Percentiles rank a stretch among this genome's conserved stretches.
Conservation (phyloP, 2,888 invertebrate genomes). For the Andrena flavipes region DNA sequence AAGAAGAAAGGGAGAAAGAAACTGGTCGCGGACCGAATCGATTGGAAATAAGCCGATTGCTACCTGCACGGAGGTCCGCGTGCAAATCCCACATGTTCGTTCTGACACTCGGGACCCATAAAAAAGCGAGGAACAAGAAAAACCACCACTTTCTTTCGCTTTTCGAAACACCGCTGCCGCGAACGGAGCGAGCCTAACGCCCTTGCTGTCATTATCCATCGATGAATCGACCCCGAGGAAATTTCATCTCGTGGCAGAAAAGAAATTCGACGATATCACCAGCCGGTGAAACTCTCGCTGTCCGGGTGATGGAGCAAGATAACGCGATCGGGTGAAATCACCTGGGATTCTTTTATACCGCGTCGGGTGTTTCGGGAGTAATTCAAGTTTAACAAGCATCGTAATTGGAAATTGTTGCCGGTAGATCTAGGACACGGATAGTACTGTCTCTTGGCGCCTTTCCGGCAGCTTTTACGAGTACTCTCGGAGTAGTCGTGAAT, state of each 20-base stretch:
- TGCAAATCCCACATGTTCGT: conserved; percentile 71
- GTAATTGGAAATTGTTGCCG: neutral
- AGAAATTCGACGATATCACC: conserved; percentile 1
- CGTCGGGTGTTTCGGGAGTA: neutral
- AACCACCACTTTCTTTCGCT: conserved; percentile 61
- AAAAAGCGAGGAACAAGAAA: conserved; percentile 57
- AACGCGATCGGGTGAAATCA: conserved; percentile 3
- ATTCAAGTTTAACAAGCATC: neutral
- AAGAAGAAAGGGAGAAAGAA: conserved; percentile 47
- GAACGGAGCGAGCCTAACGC: neutral
- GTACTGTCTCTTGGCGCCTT: neutral
- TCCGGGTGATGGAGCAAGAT: neutral
- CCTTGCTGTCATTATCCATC: conserved; percentile 47
- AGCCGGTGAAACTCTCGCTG: neutral
- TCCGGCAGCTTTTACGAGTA: neutral
- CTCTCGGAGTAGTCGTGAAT: neutral
- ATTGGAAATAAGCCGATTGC: conserved; percentile 77
- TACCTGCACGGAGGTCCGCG: conserved; percentile 74
- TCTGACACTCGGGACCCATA: conserved; percentile 66
- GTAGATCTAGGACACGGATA: neutral
- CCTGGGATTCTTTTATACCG: neutral
- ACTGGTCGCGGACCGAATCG: conserved; percentile 71
- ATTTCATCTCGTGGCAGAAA: conserved; percentile 15
- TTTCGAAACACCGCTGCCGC: conserved; percentile 38
- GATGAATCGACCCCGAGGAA: conserved; percentile 53